Conservation (phyloP, 2,113 vertebrate genomes). For the Aplodontia rufa region DNA sequence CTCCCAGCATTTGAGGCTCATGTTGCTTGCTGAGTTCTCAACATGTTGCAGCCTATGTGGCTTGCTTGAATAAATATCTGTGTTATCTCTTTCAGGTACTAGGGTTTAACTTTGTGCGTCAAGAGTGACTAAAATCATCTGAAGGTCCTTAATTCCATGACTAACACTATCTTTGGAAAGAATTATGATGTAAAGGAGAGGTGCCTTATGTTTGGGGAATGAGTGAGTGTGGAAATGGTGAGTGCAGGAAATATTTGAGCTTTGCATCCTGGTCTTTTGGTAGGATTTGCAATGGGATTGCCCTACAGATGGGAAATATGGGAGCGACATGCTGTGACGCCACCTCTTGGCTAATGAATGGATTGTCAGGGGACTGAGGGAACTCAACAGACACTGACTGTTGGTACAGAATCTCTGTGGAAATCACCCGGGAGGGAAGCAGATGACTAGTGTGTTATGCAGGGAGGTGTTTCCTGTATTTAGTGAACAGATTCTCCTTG, state of each 20-base stretch:
- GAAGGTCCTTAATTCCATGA: background rate
- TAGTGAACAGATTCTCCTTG: background rate
- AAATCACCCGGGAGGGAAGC: background rate
- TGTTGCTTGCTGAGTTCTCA: background rate
- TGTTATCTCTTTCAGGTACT: background rate
- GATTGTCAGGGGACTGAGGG: background rate
- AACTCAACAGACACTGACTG: background rate
- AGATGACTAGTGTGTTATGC: too few species aligned
- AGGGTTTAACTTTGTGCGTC: background rate
- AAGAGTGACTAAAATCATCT: background rate
- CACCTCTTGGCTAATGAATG: background rate
- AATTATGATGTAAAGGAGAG: background rate
- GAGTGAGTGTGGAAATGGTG: background rate
- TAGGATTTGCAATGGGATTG: background rate
- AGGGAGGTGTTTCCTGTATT: background rate
- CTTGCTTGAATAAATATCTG: background rate
- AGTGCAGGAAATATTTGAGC: background rate
- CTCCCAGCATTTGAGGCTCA: background rate
- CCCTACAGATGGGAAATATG: background rate
- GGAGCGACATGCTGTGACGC: fast-evolving
- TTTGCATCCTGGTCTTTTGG: background rate
- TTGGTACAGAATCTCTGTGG: background rate
- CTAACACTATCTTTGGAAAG: background rate
- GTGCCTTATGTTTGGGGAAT: background rate
- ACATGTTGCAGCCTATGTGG: background rate